A percentile compares a stretch with the other conserved stretches of the same genome.
Conservation (phyloP, 2,888 invertebrate genomes). For the Trissonchulus latispiculum region DNA sequence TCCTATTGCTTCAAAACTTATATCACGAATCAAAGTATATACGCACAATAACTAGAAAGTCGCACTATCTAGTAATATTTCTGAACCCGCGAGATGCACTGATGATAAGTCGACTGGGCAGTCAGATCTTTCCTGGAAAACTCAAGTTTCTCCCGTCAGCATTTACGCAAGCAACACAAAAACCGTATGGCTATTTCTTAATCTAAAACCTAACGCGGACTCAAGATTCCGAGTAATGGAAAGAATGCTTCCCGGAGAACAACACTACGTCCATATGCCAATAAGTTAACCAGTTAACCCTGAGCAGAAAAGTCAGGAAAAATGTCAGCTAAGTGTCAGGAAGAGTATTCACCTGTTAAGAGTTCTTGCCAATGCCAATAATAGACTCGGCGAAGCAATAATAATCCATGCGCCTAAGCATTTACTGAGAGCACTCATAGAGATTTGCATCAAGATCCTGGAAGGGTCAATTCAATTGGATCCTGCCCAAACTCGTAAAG, state of each 20-base stretch:
- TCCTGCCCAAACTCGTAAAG: too few relatives aligned
- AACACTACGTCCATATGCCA: neutral
- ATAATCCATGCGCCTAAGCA: neutral
- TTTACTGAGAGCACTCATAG: neutral
- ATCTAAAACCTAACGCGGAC: neutral
- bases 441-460: neutral
- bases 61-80: constrained; percentile 1
- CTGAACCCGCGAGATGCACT: neutral
- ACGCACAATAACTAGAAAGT: neutral
- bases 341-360: neutral
- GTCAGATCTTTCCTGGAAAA: constrained; percentile 1
- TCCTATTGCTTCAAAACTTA: constrained; percentile 2
- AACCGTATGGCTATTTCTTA: constrained; percentile 2
- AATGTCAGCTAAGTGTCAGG: neutral
- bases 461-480: neutral
- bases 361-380: neutral
- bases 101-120: neutral
- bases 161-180: neutral
- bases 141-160: neutral
- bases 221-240: neutral
- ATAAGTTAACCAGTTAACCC: neutral
- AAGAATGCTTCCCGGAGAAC: neutral
- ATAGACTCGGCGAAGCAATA: constrained; percentile 3
- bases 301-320: neutral
- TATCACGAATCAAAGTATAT: neutral